Evolutionary conservation across 2,888 invertebrate species (phyloP), one percentile per base, ranked within the genome.

Genomic region (Mythimna vitellina): DNA sequence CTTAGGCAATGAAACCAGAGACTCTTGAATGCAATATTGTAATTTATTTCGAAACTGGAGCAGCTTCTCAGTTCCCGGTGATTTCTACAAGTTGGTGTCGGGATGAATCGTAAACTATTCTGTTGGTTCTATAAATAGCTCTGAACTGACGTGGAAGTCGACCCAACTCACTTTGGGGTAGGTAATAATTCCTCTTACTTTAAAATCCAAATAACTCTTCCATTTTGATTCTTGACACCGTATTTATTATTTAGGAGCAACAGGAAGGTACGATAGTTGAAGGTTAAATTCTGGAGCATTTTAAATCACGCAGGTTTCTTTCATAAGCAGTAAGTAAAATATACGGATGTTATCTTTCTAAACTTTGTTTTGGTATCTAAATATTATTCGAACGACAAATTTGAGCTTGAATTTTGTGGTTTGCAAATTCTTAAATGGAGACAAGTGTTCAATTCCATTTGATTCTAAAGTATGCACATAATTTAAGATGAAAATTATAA

Each of bases 91-190:
- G 58, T 58, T 49, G 46, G 53, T 65, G 49, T 62, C 64, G 73
- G 35, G 42, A 62, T 54, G 49, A 42, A 14, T 51, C 58, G 25
- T 62, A 60, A 64, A 65, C 64, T 57, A 67, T 62, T 68, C 65
- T 65, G 61, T 77, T 78, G 61, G 64, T 56, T 56, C 51, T 67
- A 61, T 72, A 77, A 56, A 76, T 67, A 67, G 22, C 17, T 53
- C 10, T 61, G 54, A 42, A 62, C 25, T 22, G 62, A 49, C 67
- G 10, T 32, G 25, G 1, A 29, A 10, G 22, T 56, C n/a, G 51
- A 67, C 51, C 64, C 14, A 17, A 29, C 42, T 32, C 35, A 46
- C 60, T 35, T 22, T 22, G 14, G 20, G 8, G 8, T 51, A 51
- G 49, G 49, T n/a, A 51, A n/a, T 32, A 29, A 57, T 56, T 29